These are phyloP conservation scores for Eristalis arbustorum DNA, from an alignment of 2,888 invertebrate species.

Conservation along the genomic window DNA sequence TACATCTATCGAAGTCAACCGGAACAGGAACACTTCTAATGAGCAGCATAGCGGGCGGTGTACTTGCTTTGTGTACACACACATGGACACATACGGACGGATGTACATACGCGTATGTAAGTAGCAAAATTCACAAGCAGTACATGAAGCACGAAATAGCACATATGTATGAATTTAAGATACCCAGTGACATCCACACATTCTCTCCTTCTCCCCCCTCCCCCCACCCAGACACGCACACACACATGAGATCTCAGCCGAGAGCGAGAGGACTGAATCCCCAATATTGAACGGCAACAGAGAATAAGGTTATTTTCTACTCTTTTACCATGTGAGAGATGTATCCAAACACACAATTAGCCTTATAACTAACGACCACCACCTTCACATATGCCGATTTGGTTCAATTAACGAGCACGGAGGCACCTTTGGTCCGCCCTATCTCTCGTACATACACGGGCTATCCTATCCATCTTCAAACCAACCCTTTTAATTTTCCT, in stretches of 20 bases:
- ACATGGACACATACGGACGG: slow-evolving; percentile 37
- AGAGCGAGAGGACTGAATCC: slow-evolving; percentile 52
- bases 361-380: slow-evolving; percentile 65
- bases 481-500: slow-evolving; percentile 55
- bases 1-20: slow-evolving; percentile 53
- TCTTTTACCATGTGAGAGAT: slow-evolving; percentile 24
- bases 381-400: slow-evolving; percentile 69
- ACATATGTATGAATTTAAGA: slow-evolving; percentile 13
- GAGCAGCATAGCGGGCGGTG: slow-evolving; percentile 64
- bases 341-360: slow-evolving; percentile 67
- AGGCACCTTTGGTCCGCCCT: slow-evolving; percentile 69
- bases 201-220: not conserved
- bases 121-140: too few relatives aligned
- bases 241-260: slow-evolving; percentile 6
- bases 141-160: slow-evolving; percentile 3
- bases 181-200: slow-evolving; percentile 45
- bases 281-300: slow-evolving; percentile 46
- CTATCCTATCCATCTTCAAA: slow-evolving; percentile 24
- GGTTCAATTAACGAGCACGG: slow-evolving; percentile 61
- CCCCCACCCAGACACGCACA: not conserved
- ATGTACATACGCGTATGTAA: slow-evolving; percentile 20
- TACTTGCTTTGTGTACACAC: slow-evolving; percentile 66
- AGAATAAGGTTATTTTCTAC: slow-evolving; percentile 56
- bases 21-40: slow-evolving; percentile 71
- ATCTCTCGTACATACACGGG: slow-evolving; percentile 17